These are phyloP conservation scores for Diadromus collaris DNA, from an alignment of 2,888 invertebrate species.

Conservation along the genomic window DNA sequence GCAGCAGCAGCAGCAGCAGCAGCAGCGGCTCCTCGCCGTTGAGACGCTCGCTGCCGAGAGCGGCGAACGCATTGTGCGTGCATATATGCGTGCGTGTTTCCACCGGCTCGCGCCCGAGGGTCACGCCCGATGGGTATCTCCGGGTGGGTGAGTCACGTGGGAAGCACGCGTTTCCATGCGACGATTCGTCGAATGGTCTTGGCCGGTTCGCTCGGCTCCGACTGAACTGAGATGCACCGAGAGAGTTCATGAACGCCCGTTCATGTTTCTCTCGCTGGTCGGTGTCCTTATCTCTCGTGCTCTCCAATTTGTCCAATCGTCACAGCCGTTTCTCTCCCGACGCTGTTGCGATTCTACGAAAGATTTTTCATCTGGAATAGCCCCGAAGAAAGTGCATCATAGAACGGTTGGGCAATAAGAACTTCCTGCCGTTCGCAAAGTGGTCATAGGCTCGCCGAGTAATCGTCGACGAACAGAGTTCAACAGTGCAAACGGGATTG, in stretches of 20 bases:
- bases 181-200: slow-evolving; percentile 55
- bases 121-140: slow-evolving; percentile 73
- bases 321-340: background rate
- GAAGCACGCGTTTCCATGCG: slow-evolving; percentile 70
- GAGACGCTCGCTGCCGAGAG: slow-evolving; percentile 7
- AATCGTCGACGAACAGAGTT: slow-evolving; percentile 1
- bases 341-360: background rate
- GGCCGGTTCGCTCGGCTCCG: slow-evolving; percentile 7
- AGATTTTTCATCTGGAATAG: background rate
- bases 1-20: slow-evolving; percentile 41
- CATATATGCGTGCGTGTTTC: slow-evolving; percentile 58
- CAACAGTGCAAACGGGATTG: slow-evolving; percentile 10
- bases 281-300: background rate
- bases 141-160: slow-evolving; percentile 74
- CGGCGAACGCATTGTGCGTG: slow-evolving; percentile 70
- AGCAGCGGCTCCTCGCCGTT: slow-evolving; percentile 30
- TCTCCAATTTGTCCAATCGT: slow-evolving; percentile 22
- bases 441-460: background rate
- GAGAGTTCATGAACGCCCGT: background rate
- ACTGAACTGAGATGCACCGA: slow-evolving; percentile 3
- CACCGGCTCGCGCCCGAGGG: slow-evolving; percentile 55
- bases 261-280: background rate
- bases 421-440: background rate
- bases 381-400: background rate
- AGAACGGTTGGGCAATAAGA: background rate